A percentile compares a stretch with the other conserved stretches of the same genome.
phyloP scores from a whole-genome alignment of 1,140 invertebrate species.

The Leptinotarsa defecta region DNA sequence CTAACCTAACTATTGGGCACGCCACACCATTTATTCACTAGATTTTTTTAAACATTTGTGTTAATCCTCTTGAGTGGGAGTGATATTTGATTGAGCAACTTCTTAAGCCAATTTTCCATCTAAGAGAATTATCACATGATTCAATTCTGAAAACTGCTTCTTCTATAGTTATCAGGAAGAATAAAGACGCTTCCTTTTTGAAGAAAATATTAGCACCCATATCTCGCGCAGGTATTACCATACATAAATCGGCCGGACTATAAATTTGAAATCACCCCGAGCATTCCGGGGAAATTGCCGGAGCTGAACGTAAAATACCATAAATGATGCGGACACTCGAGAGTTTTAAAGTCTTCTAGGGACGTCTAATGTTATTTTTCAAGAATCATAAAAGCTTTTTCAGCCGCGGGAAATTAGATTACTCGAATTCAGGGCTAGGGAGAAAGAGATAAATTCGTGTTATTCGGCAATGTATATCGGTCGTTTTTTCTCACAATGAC shows the following conservation, averaged over 20 bases:
- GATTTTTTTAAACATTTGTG: too few relatives aligned
- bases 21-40: too few relatives aligned
- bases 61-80: too few relatives aligned
- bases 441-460: not conserved
- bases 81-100: too few relatives aligned
- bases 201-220: not conserved
- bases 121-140: too few relatives aligned
- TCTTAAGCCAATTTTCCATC: too few relatives aligned
- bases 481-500: not conserved
- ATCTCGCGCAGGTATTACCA: constrained; percentile 27
- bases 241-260: constrained; percentile 35
- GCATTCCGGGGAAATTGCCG: constrained; percentile 35
- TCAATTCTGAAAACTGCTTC: too few relatives aligned
- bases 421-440: constrained; percentile 14
- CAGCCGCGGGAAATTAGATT: constrained; percentile 38
- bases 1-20: too few relatives aligned
- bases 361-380: constrained; percentile 34
- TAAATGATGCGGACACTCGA: constrained; percentile 44
- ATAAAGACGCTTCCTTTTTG: too few relatives aligned
- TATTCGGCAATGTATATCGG: not conserved
- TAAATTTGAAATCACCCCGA: constrained; percentile 43
- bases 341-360: constrained; percentile 38
- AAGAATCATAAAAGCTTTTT: constrained; percentile 39
- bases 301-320: constrained; percentile 38
- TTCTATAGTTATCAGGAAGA: not conserved